A percentile compares a stretch with the other conserved stretches of the same genome.
Evolutionary conservation across 2,888 invertebrate genomes (phyloP).

Genomic region (Rosalia funebris): DNA sequence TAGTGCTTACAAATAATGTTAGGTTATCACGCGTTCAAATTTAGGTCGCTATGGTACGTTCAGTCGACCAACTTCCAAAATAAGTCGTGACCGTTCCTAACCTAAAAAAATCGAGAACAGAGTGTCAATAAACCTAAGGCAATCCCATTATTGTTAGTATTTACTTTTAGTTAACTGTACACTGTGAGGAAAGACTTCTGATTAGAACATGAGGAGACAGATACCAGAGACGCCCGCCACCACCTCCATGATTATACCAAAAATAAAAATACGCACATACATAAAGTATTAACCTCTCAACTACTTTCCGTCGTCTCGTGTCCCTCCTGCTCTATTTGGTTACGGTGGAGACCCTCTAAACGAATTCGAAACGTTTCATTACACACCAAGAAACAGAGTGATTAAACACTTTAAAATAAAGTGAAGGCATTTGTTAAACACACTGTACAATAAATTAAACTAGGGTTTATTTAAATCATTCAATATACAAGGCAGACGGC

Average conservation of each 20-base stretch:
- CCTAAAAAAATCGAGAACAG: too few species aligned
- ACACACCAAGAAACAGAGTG: neutral
- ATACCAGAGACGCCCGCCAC: neutral
- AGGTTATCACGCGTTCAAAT: too few species aligned
- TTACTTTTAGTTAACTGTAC: too few species aligned
- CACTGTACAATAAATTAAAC: slow-evolving; percentile 1
- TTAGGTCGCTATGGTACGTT: too few species aligned
- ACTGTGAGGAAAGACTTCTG: too few species aligned
- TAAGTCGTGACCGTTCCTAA: too few species aligned
- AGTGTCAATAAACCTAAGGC: too few species aligned
- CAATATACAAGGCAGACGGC: too few species aligned
- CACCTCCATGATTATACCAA: slow-evolving; percentile 34
- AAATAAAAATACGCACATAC: slow-evolving; percentile 34
- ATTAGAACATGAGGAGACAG: neutral
- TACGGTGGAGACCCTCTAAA: slow-evolving; percentile 31
- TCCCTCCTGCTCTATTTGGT: slow-evolving; percentile 33
- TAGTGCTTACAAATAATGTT: too few species aligned
- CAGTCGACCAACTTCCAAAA: too few species aligned
- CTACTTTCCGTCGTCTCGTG: slow-evolving; percentile 30
- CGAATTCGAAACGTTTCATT: slow-evolving; percentile 18
- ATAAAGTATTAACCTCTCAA: slow-evolving; percentile 27
- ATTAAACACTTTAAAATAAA: neutral
- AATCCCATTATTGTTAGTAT: too few species aligned
- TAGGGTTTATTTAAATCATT: too few species aligned
- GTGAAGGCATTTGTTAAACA: neutral